Conservation (phyloP, 2,888 invertebrate genomes). For the Coleophora deauratella region DNA sequence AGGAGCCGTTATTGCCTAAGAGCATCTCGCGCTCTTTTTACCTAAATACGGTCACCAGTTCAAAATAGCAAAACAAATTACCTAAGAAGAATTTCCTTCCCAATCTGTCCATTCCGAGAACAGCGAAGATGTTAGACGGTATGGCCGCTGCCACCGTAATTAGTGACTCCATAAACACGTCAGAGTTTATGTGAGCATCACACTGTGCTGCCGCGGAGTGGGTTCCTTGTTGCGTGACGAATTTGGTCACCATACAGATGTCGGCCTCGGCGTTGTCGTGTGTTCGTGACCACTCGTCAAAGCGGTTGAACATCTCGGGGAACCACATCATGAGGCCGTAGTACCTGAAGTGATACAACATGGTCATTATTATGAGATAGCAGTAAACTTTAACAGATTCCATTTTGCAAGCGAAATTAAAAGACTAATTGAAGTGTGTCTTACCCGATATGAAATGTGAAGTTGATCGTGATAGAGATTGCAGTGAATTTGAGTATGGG, state of each 20-base stretch:
- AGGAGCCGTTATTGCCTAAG: no score
- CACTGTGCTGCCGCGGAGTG: slow-evolving; percentile 75
- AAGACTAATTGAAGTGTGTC: slow-evolving; percentile 15
- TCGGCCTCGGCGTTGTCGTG: slow-evolving; percentile 79
- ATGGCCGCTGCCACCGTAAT: slow-evolving; percentile 90
- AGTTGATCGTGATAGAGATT: slow-evolving; percentile 91
- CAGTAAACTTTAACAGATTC: no score
- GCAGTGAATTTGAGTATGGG: slow-evolving; percentile 88
- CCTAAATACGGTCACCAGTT: no score
- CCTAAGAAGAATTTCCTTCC: slow-evolving; percentile 89
- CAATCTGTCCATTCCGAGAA: slow-evolving; percentile 87
- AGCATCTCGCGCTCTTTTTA: no score
- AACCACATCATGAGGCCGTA: slow-evolving; percentile 99
- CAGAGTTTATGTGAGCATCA: slow-evolving; percentile 81
- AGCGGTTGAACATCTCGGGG: slow-evolving; percentile 93
- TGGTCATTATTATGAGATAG: not conserved
- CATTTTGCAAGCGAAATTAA: no score
- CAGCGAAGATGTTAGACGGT: slow-evolving; percentile 89
- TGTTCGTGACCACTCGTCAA: slow-evolving; percentile 83
- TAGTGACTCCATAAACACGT: slow-evolving; percentile 89
- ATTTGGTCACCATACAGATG: slow-evolving; percentile 85
- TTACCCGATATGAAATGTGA: slow-evolving; percentile 94
- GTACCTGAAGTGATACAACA: slow-evolving; percentile 75
- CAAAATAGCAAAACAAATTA: slow-evolving; percentile 31
- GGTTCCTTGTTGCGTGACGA: slow-evolving; percentile 80